Evolutionary conservation across 2,888 invertebrate genomes (phyloP).

Genomic region (Drosophila pseudotakahashii): DNA sequence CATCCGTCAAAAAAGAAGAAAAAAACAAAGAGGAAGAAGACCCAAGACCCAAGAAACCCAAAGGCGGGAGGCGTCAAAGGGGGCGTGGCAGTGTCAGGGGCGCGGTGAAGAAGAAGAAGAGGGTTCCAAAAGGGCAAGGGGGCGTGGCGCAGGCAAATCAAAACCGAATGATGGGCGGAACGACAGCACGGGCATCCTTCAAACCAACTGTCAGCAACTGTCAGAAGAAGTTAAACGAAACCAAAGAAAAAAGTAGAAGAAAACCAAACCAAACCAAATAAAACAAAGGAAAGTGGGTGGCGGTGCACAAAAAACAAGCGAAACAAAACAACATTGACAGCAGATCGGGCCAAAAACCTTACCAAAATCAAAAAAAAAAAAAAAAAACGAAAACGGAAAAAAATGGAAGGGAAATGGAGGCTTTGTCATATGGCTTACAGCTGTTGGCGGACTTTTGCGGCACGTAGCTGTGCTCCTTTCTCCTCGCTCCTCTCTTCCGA

Average conservation of each 20-base stretch:
- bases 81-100: constrained; percentile 4
- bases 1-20: constrained; percentile 42
- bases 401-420: neutral
- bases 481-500: too few species aligned
- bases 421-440: constrained; percentile 30
- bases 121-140: constrained; percentile 9
- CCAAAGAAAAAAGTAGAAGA: constrained; percentile 57
- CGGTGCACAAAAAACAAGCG: constrained; percentile 1
- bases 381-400: neutral
- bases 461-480: constrained; percentile 4
- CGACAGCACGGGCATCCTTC: constrained; percentile 63
- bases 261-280: constrained; percentile 26
- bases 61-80: neutral
- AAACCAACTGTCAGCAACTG: constrained; percentile 78
- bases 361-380: neutral
- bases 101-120: neutral
- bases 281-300: constrained; percentile 27
- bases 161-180: constrained; percentile 42
- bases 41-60: neutral
- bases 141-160: constrained; percentile 44
- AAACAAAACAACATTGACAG: constrained; percentile 42
- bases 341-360: constrained; percentile 32
- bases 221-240: constrained; percentile 78
- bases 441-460: constrained; percentile 29
- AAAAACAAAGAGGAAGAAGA: neutral